These are phyloP conservation scores for Strongylocentrotus purpuratus DNA, from an alignment of 35 echinoderm and acorn worm species.

Conservation along the genomic window DNA sequence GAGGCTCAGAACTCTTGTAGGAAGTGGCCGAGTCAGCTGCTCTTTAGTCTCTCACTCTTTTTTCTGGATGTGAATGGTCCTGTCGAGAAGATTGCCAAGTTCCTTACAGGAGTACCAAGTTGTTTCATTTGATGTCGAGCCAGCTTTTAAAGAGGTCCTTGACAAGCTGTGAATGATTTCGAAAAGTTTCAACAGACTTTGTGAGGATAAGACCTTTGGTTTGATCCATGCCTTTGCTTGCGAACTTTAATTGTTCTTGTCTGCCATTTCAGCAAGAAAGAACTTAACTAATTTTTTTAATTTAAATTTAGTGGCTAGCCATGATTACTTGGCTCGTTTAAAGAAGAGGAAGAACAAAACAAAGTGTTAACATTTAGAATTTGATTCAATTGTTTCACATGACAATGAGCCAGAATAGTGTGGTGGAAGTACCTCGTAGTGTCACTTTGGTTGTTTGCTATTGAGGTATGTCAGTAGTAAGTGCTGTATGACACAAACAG, in stretches of 20 bases:
- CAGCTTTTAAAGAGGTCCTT: not conserved
- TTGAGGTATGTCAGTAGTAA: not conserved
- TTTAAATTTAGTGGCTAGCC: not conserved
- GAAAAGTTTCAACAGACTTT: not conserved
- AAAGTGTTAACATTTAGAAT: not conserved
- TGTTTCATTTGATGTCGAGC: not conserved
- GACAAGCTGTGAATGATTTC: not conserved
- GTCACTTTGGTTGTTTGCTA: not conserved
- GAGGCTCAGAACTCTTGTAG: not conserved
- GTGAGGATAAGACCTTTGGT: too few species aligned
- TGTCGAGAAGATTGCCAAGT: not conserved
- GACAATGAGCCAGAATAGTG: not conserved
- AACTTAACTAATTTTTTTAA: not conserved
- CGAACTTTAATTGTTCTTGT: not conserved
- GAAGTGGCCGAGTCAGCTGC: not conserved
- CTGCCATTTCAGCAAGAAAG: not conserved
- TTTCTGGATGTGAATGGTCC: not conserved
- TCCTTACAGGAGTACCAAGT: not conserved
- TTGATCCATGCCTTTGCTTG: not conserved
- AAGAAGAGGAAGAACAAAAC: not conserved
- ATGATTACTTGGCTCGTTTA: not conserved
- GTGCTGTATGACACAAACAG: not conserved
- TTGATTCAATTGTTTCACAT: not conserved
- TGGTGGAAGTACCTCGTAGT: not conserved
- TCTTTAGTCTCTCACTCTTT: not conserved